phyloP scores from a whole-genome alignment of 2,888 invertebrate genomes.

The Volucella zonaria region DNA sequence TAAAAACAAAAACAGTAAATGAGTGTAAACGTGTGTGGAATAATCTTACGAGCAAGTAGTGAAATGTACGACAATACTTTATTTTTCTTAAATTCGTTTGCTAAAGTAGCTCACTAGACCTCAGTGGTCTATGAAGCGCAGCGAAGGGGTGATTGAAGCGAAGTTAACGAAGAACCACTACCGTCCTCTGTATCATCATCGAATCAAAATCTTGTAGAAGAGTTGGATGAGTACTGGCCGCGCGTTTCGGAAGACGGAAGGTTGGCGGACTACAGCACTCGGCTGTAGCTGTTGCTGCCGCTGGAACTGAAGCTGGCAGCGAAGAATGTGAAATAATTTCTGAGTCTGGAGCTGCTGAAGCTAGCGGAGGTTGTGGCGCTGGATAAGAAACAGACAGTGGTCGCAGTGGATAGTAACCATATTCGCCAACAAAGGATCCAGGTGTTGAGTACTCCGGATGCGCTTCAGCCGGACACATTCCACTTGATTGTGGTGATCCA shows the following conservation, averaged over 20 bases:
- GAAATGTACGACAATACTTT: conserved; percentile 74
- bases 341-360: conserved; percentile 76
- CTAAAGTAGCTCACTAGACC: conserved; percentile 95
- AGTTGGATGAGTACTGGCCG: conserved; percentile 76
- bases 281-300: conserved; percentile 76
- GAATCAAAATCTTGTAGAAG: conserved; percentile 65
- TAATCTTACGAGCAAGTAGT: conserved; percentile 38
- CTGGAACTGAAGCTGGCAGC: conserved; percentile 73
- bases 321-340: too few species aligned
- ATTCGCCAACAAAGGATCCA: conserved; percentile 74
- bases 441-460: conserved; percentile 78
- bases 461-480: conserved; percentile 76
- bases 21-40: conserved; percentile 43
- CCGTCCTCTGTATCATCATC: conserved; percentile 71
- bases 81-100: conserved; percentile 79
- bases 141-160: conserved; percentile 80
- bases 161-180: conserved; percentile 64
- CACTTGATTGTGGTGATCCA: conserved; percentile 76
- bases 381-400: conserved; percentile 77
- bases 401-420: conserved; percentile 81
- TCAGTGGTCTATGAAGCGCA: too few species aligned
- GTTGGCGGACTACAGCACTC: too few species aligned
- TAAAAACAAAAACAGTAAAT: conserved; percentile 41
- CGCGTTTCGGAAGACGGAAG: conserved; percentile 77
- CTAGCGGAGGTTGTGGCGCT: conserved; percentile 75